Base-by-base conservation (phyloP, 2,797 vertebrate species). In the Rhinoraja longicauda region DNA sequence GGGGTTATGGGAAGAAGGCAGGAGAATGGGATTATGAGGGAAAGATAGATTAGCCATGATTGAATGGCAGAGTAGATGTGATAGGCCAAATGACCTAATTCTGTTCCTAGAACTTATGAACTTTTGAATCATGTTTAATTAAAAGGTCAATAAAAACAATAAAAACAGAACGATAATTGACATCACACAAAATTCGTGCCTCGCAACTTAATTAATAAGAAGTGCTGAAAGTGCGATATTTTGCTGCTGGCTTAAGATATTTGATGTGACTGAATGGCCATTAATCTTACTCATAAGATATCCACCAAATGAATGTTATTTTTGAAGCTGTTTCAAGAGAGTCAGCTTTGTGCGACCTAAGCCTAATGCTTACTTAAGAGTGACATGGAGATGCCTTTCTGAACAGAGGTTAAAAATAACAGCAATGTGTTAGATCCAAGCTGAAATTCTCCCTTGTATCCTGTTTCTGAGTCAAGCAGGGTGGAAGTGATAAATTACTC, bases 301-400 rank as follows among this genome's bases (percentile, higher is more conserved):
- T 67, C 17, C 15, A 36, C n/a, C n/a, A 88, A 62, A 64, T 67
- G 17, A n/a, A 88, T 64, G 84, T 10, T 88, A 67, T 88, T 67
- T 88, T 88, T 88, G 62, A 88, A 88, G 67, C 84, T 88, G 59
- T 62, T 88, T 36, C 59, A 88, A 88, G 84, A 36, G 6, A 32
- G n/a, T 62, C 32, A 88, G 36, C 29, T 32, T 39, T 59, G n/a
- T 64, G 64, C 36, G 59, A 88, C 59, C 84, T 62, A 36, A 67
- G 13, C n/a, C 84, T 67, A 88, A 67, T 64, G n/a, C 67, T 88
- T 88, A 88, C n/a, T 21, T 88, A 88, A 24, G 84, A 88, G 84
- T 88, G 62, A 88, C 32, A 88, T 88, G 84, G 62, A 88, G 84
- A 88, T 67, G 84, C 67, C 59, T 88, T 88, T 88, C 84, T 62